A percentile compares a stretch with the other conserved stretches of the same genome.
These are phyloP conservation scores for Agelas oroides DNA, from an alignment of 37 sponge, comb jelly and placozoan genomes.

Conservation along the genomic window DNA sequence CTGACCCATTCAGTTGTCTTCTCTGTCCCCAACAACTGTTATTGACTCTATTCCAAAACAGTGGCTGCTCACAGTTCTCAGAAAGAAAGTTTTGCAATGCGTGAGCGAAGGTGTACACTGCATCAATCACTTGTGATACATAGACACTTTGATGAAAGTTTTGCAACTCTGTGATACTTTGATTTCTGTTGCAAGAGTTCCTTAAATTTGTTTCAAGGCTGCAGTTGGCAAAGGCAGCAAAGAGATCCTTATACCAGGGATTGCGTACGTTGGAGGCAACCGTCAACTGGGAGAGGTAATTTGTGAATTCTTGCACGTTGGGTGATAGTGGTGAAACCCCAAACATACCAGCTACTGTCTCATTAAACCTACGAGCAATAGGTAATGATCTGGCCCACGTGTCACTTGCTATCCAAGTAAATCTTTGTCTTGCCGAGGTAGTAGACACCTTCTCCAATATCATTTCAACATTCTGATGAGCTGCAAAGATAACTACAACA, in stretches of 20 bases:
- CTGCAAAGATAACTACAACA: conserved; percentile 35
- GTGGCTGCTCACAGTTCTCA: conserved; percentile 47
- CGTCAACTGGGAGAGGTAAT: conserved; percentile 50
- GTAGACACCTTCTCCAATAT: neutral
- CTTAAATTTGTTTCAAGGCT: neutral
- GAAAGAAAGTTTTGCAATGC: conserved; percentile 59
- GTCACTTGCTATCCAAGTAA: conserved; percentile 75
- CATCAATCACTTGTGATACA: conserved; percentile 61
- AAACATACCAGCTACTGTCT: conserved; percentile 48
- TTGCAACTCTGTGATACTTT: neutral
- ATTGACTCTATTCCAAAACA: conserved; percentile 1
- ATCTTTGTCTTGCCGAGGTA: neutral
- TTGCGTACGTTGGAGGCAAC: conserved; percentile 41
- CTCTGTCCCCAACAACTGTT: conserved; percentile 39
- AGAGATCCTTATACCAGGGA: conserved; percentile 47
- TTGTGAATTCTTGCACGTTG: neutral
- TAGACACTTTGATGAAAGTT: conserved; percentile 18
- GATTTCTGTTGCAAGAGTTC: neutral
- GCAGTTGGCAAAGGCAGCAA: neutral
- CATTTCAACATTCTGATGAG: neutral
- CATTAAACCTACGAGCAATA: neutral
- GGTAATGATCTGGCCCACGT: conserved; percentile 41
- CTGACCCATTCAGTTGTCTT: conserved; percentile 5
- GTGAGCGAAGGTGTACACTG: conserved; percentile 63
- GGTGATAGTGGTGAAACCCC: conserved; percentile 25